Base-by-base conservation (phyloP, 2,888 invertebrate genomes). In the Cylindroiulus punctatus region DNA sequence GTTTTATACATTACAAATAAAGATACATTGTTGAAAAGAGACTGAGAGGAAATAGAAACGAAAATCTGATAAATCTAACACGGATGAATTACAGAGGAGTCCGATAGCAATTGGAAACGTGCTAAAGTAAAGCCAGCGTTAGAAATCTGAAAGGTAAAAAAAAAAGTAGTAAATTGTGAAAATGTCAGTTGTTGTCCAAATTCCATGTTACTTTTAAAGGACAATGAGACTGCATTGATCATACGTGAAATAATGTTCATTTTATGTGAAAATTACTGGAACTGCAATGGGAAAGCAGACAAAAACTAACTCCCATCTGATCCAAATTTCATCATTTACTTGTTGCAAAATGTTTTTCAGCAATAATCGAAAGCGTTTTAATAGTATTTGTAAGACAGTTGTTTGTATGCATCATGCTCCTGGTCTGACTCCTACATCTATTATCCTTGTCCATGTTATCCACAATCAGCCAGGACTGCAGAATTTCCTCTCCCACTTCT, bases 91-190 rank as follows among this genome's bases (percentile, higher is more conserved):
- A 85, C 47, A 42, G 22, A 81, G 47, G 36, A 76, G 81, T 36
- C 40, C 65, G 65, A 65, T 65, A 81, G n/a, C 84, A 86, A 86
- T 86, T 86, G 86, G 52, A 86, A 86, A 86, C 84, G 81, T 47
- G 44, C 86, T 86, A 86, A 32, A 84, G 36, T 42, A 57, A 40
- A 81, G 65, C 86, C 86, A 52, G 30, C 42, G 83, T 86, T 86
- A 86, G 86, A 86, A 86, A 83, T 86, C 86, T 86, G 86, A 65
- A 40, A 85, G 3, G 26, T n/a, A 42, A 12, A 83, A 85, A 40
- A 19, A 44, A 44, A 36, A 3, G 40, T 44, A 4, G 17, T 17
- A 84, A 36, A 17, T 44, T n/a, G n/a, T n/a, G n/a, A n/a, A n/a
- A n/a, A n/a, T 19, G 19, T n/a, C 30, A 84, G 42, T 30, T 84